phyloP scores from a whole-genome alignment of 2,888 invertebrate species.

The Chrysotoxum bicinctum region DNA sequence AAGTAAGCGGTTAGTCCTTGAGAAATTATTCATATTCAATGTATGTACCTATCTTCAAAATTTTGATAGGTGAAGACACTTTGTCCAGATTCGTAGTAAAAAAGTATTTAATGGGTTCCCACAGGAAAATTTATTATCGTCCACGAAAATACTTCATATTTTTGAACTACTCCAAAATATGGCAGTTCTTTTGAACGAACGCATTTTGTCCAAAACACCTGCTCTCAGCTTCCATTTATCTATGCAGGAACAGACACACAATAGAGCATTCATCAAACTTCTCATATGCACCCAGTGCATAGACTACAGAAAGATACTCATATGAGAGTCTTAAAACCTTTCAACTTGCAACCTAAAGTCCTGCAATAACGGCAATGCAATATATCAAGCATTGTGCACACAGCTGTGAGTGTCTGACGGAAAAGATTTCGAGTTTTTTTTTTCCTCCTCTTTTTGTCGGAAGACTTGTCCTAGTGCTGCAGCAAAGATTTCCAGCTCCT shows the following conservation, averaged over 20 bases:
- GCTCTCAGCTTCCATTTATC: not conserved
- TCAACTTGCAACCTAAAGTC: not conserved
- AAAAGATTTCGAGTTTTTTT: not conserved
- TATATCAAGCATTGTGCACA: slow-evolving; percentile 7
- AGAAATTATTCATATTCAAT: too few species aligned
- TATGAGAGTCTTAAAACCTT: not conserved
- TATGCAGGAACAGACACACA: not conserved
- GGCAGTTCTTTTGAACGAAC: not conserved
- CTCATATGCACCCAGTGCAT: not conserved
- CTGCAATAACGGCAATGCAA: slow-evolving; percentile 9
- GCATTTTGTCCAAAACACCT: slow-evolving; percentile 4
- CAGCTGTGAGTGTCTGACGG: slow-evolving; percentile 19
- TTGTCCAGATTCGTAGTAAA: not conserved
- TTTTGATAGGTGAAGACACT: not conserved
- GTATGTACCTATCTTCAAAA: too few species aligned
- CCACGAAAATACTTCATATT: not conserved
- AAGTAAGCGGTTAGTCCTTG: too few species aligned
- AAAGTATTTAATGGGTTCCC: not conserved
- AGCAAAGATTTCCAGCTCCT: not conserved
- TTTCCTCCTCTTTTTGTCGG: too few species aligned
- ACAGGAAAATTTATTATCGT: not conserved
- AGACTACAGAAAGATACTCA: not conserved
- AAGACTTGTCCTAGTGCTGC: not conserved
- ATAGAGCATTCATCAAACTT: not conserved
- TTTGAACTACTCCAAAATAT: not conserved